Evolutionary conservation across 92 coral and sea anemone genomes (phyloP), one percentile per base, ranked within the genome.

Genomic region (Parazoanthus swiftii): DNA sequence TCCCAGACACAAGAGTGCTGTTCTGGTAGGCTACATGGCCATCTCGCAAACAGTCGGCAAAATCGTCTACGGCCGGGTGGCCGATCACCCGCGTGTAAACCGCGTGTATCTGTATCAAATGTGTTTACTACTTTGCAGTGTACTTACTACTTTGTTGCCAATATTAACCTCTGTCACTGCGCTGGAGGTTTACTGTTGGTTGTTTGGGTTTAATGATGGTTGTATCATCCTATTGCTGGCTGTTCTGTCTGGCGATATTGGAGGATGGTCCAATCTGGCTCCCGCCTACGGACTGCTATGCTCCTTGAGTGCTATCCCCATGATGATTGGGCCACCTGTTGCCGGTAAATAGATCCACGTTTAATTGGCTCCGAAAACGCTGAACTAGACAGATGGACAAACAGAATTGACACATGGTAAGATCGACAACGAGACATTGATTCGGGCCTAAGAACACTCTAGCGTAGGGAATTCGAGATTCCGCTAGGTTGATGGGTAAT

Each of bases 261-360:
- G 82, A 3, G 96, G 96, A 23, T 80, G 88, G 59, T 86, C 88
- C 58, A 90, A 92, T 76, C 90, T 94, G 93, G 88, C 94, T 29
- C 56, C 93, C 9, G 96, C 93, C 1, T 92, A 74, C 63, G 96
- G 96, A 8, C 68, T 92, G 88, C 88, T 92, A 94, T 94, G 89
- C 81, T 80, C 81, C 16, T 83, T 94, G 73, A 90, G 92, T 25
- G 90, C 91, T 44, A 71, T 92, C 48, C 96, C 96, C 0, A 90
- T 94, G 96, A 94, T 92, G 93, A 14, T 92, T 33, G 96, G 96
- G 3, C 94, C 96, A 2, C 94, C 96, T 3, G 94, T 94, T 11
- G 96, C 96, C n/a, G 94, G 96, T 94, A 73, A 63, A 92, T 25
- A n/a, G 6, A 70, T 70, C 35, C 8, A 1, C 51, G 0, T 46